Percentiles rank a stretch among this genome's conserved stretches.
These are phyloP conservation scores for Tetranychus urticae DNA, from an alignment of 1,140 invertebrate genomes.

Conservation along the genomic window DNA sequence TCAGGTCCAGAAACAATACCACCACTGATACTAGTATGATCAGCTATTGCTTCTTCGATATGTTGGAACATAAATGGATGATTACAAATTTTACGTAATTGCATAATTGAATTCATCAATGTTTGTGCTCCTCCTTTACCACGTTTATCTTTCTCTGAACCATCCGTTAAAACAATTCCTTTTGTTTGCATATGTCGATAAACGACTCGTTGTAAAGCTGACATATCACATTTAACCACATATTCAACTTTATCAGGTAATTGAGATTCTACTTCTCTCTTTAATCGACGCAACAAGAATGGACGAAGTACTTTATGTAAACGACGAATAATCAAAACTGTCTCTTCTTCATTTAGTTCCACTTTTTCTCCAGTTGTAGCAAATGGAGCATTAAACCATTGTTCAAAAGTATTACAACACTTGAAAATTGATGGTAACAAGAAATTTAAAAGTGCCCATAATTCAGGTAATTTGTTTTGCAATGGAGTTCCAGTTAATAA, in stretches of 20 bases:
- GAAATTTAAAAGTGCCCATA: conserved; percentile 98
- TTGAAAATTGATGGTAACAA: conserved; percentile 92
- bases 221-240: conserved; percentile 98
- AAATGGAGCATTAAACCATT: conserved; percentile 99
- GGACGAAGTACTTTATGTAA: conserved; percentile 92
- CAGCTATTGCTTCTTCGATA: conserved; percentile 90
- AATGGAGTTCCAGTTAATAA: conserved; percentile 92
- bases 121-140: conserved; percentile 86
- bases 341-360: conserved; percentile 96
- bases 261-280: conserved; percentile 97
- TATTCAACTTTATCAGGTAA: conserved; percentile 97
- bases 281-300: conserved; percentile 77
- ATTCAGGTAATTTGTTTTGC: conserved; percentile 78
- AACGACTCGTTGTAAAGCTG: conserved; percentile 67
- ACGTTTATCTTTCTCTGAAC: conserved; percentile 80
- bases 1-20: conserved; percentile 53
- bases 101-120: conserved; percentile 98
- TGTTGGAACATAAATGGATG: conserved; percentile 98
- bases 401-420: conserved; percentile 90
- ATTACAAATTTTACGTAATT: conserved; percentile 90
- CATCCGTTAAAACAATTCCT: conserved; percentile 59
- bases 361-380: conserved; percentile 95
- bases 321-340: conserved; percentile 94
- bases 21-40: conserved; percentile 40
- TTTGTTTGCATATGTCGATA: conserved; percentile 94